Evolutionary conservation across 23 tunicate species (phyloP).

Genomic region (Ascidia mentula): DNA sequence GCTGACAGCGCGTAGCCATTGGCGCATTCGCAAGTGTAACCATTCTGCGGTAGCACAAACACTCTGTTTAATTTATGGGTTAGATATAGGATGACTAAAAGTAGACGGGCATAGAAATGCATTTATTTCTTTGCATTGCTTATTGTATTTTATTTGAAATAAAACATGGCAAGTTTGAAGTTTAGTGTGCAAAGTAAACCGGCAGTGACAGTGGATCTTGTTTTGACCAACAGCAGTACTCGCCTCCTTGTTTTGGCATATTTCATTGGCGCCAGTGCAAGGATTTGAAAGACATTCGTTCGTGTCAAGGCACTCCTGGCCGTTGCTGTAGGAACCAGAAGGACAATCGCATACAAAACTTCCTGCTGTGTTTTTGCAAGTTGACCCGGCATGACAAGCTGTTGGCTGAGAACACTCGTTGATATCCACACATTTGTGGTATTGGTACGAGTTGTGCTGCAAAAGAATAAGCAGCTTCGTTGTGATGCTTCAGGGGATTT

Average conservation of each 20-base stretch:
- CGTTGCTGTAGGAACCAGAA: conserved; percentile 19
- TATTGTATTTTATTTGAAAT: no score
- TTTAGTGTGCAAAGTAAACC: no score
- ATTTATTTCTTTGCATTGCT: no score
- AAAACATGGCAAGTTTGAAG: no score
- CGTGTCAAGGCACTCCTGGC: conserved; percentile 19
- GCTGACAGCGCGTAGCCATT: not conserved
- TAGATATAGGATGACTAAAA: no score
- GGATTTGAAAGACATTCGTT: conserved; percentile 31
- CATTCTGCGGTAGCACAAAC: no score
- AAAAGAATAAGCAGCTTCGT: no score
- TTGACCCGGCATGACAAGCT: conserved; percentile 13
- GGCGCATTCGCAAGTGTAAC: not conserved
- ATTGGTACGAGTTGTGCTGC: not conserved
- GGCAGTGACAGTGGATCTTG: no score
- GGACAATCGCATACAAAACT: conserved; percentile 22
- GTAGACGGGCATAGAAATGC: no score
- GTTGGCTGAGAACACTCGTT: conserved; percentile 27
- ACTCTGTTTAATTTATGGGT: no score
- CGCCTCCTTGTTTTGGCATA: conserved; percentile 8
- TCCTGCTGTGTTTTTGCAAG: conserved; percentile 28
- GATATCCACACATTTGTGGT: conserved; percentile 16
- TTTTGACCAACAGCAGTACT: no score
- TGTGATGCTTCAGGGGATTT: no score
- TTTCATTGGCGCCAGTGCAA: not conserved